Percentiles rank a stretch among this genome's conserved stretches.
phyloP scores from a whole-genome alignment of 2,888 invertebrate genomes.

The Drosophila borealis region DNA sequence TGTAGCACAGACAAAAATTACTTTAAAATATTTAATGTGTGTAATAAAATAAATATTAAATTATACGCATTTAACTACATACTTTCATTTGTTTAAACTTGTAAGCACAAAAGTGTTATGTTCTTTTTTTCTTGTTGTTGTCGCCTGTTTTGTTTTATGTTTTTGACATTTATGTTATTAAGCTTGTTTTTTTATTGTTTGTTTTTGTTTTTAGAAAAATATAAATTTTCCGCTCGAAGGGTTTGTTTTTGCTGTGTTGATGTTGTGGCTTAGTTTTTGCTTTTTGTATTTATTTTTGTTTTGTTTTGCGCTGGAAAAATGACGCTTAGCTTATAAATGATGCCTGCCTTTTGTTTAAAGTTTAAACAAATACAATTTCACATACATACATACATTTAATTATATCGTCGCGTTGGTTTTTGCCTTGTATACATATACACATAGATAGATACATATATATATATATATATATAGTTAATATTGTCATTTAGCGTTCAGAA shows the following conservation, averaged over 20 bases:
- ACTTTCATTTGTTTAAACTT: constrained; percentile 28
- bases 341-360: constrained; percentile 34
- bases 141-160: background rate
- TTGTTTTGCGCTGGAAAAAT: constrained; percentile 27
- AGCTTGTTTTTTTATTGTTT: constrained; percentile 7
- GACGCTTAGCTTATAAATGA: constrained; percentile 42
- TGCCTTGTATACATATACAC: constrained; percentile 45
- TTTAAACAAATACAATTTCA: constrained; percentile 59
- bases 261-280: constrained; percentile 24
- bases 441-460: constrained; percentile 27
- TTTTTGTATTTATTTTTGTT: background rate
- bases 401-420: constrained; percentile 40
- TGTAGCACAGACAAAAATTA: constrained; percentile 53
- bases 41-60: constrained; percentile 53
- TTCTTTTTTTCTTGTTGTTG: constrained; percentile 2
- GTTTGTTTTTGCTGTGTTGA: constrained; percentile 15
- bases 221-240: constrained; percentile 31
- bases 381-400: constrained; percentile 45
- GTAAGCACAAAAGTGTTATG: constrained; percentile 40
- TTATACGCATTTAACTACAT: constrained; percentile 43
- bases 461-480: constrained; percentile 64
- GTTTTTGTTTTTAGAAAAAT: constrained; percentile 42
- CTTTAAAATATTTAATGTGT: constrained; percentile 32
- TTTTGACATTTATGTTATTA: constrained; percentile 12
- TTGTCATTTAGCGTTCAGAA: constrained; percentile 81